A percentile compares a stretch with the other conserved stretches of the same genome.
Conservation (phyloP, 2,797 vertebrate genomes). For the Gouania willdenowi region DNA sequence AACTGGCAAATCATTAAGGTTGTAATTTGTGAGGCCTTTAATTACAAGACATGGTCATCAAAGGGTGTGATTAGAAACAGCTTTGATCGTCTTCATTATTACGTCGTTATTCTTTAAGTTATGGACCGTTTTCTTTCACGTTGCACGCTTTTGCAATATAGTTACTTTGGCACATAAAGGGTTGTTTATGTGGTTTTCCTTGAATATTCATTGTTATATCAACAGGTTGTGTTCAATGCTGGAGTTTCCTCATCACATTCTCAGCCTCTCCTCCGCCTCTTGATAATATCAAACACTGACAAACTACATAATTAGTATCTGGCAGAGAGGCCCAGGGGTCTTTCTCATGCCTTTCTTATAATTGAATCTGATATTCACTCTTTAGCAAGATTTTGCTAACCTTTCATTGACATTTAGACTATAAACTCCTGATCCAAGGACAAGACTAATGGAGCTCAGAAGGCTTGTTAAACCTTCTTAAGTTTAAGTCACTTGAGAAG, state of each 20-base stretch:
- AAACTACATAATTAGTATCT: conserved; percentile 49
- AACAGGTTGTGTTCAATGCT: conserved; percentile 32
- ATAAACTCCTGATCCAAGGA: conserved; percentile 16
- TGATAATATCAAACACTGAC: conserved; percentile 48
- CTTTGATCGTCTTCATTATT: too few species aligned
- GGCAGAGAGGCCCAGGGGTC: conserved; percentile 29
- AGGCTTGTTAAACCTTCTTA: background rate
- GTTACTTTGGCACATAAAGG: too few species aligned
- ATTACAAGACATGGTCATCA: too few species aligned
- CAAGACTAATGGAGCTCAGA: background rate
- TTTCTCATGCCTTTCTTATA: conserved; percentile 15
- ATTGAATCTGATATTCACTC: conserved; percentile 44
- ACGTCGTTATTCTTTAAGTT: too few species aligned
- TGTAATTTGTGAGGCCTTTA: too few species aligned
- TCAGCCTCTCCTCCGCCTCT: conserved; percentile 36
- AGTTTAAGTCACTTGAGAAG: background rate
- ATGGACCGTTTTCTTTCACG: too few species aligned
- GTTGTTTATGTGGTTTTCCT: too few species aligned
- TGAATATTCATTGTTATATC: too few species aligned
- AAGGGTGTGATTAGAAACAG: too few species aligned
- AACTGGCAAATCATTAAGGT: too few species aligned
- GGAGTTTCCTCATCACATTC: conserved; percentile 42
- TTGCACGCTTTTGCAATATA: too few species aligned
- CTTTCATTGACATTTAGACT: conserved; percentile 35
- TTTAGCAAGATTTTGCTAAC: conserved; percentile 42